phyloP scores from a whole-genome alignment of 2,113 vertebrate species.

The Scalopus aquaticus region DNA sequence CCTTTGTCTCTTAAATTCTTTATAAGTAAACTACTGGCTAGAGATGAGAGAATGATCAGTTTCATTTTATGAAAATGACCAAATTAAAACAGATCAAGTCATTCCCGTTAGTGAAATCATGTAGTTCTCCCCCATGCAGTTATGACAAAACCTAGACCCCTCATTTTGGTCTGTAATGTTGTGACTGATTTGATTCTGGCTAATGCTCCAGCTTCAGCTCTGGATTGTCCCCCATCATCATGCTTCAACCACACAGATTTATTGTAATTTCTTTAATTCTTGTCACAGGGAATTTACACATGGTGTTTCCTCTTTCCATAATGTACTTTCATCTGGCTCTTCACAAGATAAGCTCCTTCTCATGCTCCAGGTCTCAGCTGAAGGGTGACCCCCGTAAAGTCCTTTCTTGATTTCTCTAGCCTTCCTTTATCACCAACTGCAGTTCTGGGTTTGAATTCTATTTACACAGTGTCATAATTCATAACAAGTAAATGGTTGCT shows the following conservation, averaged over 20 bases:
- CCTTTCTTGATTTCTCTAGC: background rate
- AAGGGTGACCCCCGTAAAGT: background rate
- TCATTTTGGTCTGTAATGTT: background rate
- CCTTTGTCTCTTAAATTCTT: conserved; percentile 24
- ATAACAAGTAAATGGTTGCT: background rate
- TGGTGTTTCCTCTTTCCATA: background rate
- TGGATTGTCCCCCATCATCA: background rate
- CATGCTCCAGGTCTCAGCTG: background rate
- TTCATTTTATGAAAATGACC: background rate
- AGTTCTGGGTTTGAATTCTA: background rate
- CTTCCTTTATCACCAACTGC: background rate
- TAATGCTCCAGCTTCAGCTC: background rate
- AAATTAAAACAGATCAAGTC: background rate
- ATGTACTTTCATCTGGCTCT: background rate
- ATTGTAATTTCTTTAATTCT: background rate
- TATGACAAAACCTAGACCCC: background rate
- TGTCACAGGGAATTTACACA: background rate
- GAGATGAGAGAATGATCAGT: background rate
- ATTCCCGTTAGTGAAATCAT: background rate
- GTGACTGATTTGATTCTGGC: background rate
- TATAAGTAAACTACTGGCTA: background rate
- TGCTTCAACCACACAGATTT: background rate
- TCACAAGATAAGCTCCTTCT: background rate
- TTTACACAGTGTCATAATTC: background rate
- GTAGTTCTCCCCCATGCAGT: background rate